These are phyloP conservation scores for Eupithecia subumbrata DNA, from an alignment of 2,888 invertebrate species.

Conservation along the genomic window DNA sequence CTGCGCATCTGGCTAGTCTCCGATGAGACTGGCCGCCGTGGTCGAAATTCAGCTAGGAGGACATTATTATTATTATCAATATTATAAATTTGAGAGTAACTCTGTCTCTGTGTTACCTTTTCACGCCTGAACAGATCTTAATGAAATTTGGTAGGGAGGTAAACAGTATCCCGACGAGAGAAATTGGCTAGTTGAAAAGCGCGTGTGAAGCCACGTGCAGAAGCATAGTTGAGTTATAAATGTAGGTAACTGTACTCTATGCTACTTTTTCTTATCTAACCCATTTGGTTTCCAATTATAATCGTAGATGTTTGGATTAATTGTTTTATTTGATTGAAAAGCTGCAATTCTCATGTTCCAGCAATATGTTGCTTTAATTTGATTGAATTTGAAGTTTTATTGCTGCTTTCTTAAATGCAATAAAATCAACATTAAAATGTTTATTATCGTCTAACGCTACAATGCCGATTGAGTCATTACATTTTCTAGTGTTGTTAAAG, in stretches of 20 bases:
- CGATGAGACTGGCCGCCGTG: too few species aligned
- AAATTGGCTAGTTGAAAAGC: too few species aligned
- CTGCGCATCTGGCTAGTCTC: too few species aligned
- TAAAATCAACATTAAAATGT: constrained; percentile 29
- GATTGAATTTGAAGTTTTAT: constrained; percentile 23
- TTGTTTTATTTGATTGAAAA: constrained; percentile 12
- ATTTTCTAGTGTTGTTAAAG: constrained; percentile 23
- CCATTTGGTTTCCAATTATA: constrained; percentile 7
- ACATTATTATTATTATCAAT: too few species aligned
- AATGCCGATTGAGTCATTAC: constrained; percentile 24
- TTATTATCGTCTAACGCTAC: constrained; percentile 23
- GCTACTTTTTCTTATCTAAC: not conserved
- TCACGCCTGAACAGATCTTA: too few species aligned
- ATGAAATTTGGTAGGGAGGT: too few species aligned
- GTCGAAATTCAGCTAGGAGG: too few species aligned
- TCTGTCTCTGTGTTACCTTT: too few species aligned
- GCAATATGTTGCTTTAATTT: constrained; percentile 14
- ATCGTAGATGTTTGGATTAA: not conserved
- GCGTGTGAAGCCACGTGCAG: too few species aligned
- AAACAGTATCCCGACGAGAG: too few species aligned
- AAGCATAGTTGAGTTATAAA: not conserved
- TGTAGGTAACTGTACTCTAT: not conserved
- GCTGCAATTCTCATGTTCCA: constrained; percentile 9
- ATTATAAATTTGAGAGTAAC: too few species aligned
- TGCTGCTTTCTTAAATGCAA: constrained; percentile 25